phyloP scores from a whole-genome alignment of 2,113 vertebrate species.

The Xenopus laevis region DNA sequence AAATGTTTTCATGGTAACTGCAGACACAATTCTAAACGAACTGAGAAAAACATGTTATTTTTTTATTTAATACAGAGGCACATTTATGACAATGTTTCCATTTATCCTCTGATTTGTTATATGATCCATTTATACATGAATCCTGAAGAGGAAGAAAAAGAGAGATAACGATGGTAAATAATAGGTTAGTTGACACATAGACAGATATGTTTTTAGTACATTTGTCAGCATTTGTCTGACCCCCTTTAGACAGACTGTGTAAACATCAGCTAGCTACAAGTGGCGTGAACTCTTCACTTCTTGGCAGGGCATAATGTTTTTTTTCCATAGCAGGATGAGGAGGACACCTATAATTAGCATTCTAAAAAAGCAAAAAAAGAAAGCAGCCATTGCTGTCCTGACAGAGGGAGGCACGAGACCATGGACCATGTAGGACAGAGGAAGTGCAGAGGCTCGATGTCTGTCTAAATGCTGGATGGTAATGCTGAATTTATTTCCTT shows the following conservation, averaged over 20 bases:
- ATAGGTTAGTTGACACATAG: too few relatives aligned
- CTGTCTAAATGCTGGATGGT: constrained; percentile 46
- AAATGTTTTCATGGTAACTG: too few relatives aligned
- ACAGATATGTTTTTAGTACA: too few relatives aligned
- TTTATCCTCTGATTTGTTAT: too few relatives aligned
- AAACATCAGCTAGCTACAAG: constrained; percentile 65
- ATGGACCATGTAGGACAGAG: constrained; percentile 40
- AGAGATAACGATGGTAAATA: too few relatives aligned
- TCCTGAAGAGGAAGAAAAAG: too few relatives aligned
- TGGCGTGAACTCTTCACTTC: constrained; percentile 64
- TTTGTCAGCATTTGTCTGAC: not conserved
- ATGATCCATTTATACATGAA: too few relatives aligned
- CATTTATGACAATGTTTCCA: too few relatives aligned
- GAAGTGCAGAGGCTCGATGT: constrained; percentile 28
- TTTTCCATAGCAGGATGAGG: constrained; percentile 65
- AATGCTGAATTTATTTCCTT: constrained; percentile 23
- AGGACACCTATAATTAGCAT: constrained; percentile 77
- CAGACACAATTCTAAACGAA: too few relatives aligned
- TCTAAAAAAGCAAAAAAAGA: constrained; percentile 61
- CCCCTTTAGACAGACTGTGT: constrained; percentile 47
- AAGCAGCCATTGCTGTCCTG: constrained; percentile 50
- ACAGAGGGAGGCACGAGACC: constrained; percentile 49
- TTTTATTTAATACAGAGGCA: too few relatives aligned
- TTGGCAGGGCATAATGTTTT: constrained; percentile 67
- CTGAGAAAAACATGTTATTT: too few relatives aligned